Conservation (phyloP, 1,140 invertebrate genomes). For the Holcopasites calliopsidis region DNA sequence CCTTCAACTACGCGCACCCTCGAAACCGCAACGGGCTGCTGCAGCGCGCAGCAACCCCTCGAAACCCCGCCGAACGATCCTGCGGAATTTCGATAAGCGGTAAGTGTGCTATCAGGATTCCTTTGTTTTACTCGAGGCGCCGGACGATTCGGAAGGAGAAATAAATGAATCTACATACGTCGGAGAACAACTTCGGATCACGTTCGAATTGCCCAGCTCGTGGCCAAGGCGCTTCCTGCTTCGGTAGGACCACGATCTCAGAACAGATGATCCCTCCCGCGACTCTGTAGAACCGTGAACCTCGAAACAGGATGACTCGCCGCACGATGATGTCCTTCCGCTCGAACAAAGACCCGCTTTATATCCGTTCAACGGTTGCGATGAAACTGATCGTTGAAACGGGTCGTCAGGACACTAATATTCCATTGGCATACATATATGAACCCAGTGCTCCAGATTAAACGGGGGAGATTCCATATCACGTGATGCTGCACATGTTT, state of each 20-base stretch:
- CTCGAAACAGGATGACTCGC: neutral
- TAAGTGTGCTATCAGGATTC: neutral
- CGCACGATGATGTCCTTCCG: conserved; percentile 25
- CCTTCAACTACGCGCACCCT: conserved; percentile 50
- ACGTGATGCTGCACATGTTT: conserved; percentile 49
- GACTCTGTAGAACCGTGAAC: neutral
- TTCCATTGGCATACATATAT: conserved; percentile 57
- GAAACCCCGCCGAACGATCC: neutral
- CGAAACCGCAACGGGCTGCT: conserved; percentile 31
- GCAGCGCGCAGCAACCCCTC: conserved; percentile 53
- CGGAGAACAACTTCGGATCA: neutral
- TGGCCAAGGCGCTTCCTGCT: neutral
- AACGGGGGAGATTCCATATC: conserved; percentile 66
- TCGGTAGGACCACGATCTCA: neutral
- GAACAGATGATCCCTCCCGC: neutral
- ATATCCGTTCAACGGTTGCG: conserved; percentile 67
- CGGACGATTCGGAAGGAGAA: neutral
- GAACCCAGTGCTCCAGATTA: conserved; percentile 51
- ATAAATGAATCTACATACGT: conserved; percentile 35
- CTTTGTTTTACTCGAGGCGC: neutral
- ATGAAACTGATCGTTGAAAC: conserved; percentile 72
- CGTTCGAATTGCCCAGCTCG: neutral
- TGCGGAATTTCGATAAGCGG: neutral
- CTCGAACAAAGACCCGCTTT: conserved; percentile 52
- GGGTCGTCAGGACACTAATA: conserved; percentile 69